Percentiles rank a stretch among this genome's conserved stretches.
Conservation (phyloP, 2,888 invertebrate genomes). For the Cheilosia impressa region DNA sequence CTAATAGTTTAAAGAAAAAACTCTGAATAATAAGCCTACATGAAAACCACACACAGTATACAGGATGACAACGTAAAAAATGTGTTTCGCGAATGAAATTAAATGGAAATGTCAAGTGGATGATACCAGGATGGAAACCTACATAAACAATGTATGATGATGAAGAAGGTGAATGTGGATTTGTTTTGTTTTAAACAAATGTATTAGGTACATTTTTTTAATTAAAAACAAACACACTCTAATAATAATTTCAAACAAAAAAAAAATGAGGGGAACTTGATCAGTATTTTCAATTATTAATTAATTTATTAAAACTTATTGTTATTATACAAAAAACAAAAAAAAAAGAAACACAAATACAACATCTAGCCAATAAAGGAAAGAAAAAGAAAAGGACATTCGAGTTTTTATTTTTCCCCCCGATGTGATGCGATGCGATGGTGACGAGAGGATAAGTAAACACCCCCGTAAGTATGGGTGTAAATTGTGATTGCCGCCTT, state of each 20-base stretch:
- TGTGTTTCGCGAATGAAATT: not conserved
- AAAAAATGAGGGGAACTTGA: conserved; percentile 57
- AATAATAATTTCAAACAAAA: conserved; percentile 11
- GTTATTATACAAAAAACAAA: conserved; percentile 62
- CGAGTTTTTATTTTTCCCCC: conserved; percentile 12
- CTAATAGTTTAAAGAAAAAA: conserved; percentile 45
- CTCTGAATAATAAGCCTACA: conserved; percentile 49
- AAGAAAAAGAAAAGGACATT: conserved; percentile 57
- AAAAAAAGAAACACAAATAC: conserved; percentile 39
- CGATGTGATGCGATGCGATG: not conserved
- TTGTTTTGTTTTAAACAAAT: conserved; percentile 19
- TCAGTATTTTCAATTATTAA: conserved; percentile 70
- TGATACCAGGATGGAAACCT: conserved; percentile 40
- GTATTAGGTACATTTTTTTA: conserved; percentile 31
- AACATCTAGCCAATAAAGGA: conserved; percentile 70
- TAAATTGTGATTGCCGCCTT: no score
- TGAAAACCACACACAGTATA: conserved; percentile 27
- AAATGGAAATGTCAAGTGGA: conserved; percentile 28
- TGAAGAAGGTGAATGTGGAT: conserved; percentile 9
- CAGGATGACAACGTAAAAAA: conserved; percentile 12
- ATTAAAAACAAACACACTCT: conserved; percentile 13
- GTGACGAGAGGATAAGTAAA: no score
- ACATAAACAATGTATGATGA: conserved; percentile 49
- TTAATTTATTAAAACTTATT: conserved; percentile 59
- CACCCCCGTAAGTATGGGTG: no score